A percentile compares a stretch with the other conserved stretches of the same genome.
phyloP scores from a whole-genome alignment of 2,113 vertebrate species.

The Hylia prasina region DNA sequence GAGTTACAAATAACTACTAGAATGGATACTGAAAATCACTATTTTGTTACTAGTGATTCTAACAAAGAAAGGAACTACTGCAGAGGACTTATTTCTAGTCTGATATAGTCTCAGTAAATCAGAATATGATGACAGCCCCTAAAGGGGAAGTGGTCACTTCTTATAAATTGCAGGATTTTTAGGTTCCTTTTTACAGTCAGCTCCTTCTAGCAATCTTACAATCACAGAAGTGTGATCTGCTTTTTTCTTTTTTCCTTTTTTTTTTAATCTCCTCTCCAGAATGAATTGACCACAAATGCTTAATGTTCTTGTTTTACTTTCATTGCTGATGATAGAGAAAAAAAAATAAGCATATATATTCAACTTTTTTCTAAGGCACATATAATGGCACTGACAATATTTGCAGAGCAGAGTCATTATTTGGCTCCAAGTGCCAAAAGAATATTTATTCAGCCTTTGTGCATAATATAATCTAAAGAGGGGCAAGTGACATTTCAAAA shows the following conservation, averaged over 20 bases:
- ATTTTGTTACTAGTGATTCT: background rate
- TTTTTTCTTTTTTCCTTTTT: background rate
- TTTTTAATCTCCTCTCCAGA: background rate
- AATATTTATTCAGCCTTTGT: background rate
- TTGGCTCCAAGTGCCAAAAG: background rate
- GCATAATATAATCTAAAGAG: background rate
- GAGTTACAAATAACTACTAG: background rate
- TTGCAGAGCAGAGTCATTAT: background rate
- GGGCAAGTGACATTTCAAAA: background rate
- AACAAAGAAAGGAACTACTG: background rate
- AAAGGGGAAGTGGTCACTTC: constrained; percentile 37
- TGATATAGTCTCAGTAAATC: background rate
- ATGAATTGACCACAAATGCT: background rate
- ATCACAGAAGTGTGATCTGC: background rate
- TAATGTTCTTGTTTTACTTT: background rate
- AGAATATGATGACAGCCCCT: constrained; percentile 8
- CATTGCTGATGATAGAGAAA: background rate
- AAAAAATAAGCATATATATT: background rate
- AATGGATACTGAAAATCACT: background rate
- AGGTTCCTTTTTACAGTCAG: constrained; percentile 24
- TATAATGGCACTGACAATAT: background rate
- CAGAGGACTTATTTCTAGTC: background rate
- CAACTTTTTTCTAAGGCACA: background rate
- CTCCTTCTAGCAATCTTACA: constrained; percentile 46
- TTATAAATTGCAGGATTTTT: constrained; percentile 23